Evolutionary conservation across 2,888 invertebrate species (phyloP).

Genomic region (Branchellion lobata): DNA sequence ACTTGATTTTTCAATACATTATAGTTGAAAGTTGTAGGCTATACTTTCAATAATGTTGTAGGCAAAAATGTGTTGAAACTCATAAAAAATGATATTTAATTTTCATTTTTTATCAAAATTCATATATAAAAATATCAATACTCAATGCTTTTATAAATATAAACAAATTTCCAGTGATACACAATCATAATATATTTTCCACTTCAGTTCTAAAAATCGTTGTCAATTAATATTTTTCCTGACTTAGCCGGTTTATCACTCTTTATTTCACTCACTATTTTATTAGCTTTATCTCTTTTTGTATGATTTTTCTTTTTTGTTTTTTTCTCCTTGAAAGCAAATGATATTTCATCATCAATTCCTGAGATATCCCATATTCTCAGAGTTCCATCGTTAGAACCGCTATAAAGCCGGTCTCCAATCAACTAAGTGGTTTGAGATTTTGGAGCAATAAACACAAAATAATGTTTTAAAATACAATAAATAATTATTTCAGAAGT

Average conservation of each 20-base stretch:
- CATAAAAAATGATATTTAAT: too few species aligned
- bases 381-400: constrained; percentile 62
- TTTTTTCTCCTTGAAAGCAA: constrained; percentile 24
- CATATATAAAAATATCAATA: too few species aligned
- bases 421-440: constrained; percentile 61
- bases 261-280: not conserved
- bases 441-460: not conserved
- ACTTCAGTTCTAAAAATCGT: not conserved
- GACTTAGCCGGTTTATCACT: not conserved
- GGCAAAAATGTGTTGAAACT: too few species aligned
- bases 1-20: too few species aligned
- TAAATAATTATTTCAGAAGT: too few species aligned
- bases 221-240: not conserved
- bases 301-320: constrained; percentile 1
- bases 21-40: too few species aligned
- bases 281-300: not conserved
- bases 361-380: constrained; percentile 62
- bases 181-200: not conserved
- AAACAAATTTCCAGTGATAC: not conserved
- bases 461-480: not conserved
- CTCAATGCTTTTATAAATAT: too few species aligned
- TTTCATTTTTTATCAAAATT: not conserved
- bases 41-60: too few species aligned
- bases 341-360: constrained; percentile 54
- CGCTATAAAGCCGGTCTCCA: constrained; percentile 61